Evolutionary conservation across 2,888 invertebrate species (phyloP).

Genomic region (Sphinx pinastri): DNA sequence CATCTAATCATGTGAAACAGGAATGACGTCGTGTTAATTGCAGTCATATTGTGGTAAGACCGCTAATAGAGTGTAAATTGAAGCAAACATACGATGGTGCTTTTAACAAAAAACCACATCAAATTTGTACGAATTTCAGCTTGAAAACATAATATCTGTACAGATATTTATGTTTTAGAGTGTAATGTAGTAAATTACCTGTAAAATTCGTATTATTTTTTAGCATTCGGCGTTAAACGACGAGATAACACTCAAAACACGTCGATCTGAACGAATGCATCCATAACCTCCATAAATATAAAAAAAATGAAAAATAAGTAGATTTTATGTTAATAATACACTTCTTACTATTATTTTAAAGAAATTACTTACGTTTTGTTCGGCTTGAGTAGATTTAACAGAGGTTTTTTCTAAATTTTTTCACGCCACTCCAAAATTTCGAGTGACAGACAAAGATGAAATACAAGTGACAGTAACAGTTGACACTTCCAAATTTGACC

Average conservation of each 20-base stretch:
- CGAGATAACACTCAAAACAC: constrained; percentile 51
- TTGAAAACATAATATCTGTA: constrained; percentile 2
- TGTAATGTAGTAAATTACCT: constrained; percentile 17
- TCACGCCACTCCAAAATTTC: constrained; percentile 6
- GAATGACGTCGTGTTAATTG: not conserved
- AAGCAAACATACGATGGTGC: not conserved
- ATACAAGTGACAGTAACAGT: no score
- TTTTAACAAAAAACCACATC: not conserved
- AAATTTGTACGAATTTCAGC: not conserved
- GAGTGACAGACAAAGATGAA: not conserved
- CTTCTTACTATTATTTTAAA: no score
- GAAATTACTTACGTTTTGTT: constrained; percentile 6
- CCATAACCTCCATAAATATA: not conserved
- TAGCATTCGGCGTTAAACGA: constrained; percentile 60
- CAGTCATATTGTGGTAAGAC: not conserved
- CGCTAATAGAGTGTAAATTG: not conserved
- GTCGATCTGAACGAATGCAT: constrained; percentile 70
- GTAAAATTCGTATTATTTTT: constrained; percentile 11
- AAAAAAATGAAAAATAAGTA: not conserved
- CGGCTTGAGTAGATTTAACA: not conserved
- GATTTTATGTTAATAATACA: no score
- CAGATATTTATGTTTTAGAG: not conserved
- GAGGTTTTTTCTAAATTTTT: not conserved
- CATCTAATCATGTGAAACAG: not conserved
- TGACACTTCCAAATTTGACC: not conserved